A percentile compares a stretch with the other conserved stretches of the same genome.
Conservation (phyloP, 2,113 vertebrate species). For the Steatornis caripensis region DNA sequence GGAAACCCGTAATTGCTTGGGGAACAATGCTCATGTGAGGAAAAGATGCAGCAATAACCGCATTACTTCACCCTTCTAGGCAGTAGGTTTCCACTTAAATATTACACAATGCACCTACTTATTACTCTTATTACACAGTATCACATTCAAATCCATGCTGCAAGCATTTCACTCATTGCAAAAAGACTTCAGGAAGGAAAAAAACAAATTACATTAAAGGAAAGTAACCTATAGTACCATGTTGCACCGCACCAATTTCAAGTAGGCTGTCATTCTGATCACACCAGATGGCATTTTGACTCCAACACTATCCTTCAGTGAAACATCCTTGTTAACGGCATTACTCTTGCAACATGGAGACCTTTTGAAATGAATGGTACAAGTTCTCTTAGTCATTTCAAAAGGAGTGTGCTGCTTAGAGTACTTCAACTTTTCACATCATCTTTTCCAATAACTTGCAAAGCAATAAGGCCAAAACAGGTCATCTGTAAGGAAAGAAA, state of each 20-base stretch:
- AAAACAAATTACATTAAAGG: neutral
- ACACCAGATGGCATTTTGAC: neutral
- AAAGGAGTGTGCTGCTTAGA: neutral
- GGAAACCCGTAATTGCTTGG: neutral
- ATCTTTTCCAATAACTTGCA: neutral
- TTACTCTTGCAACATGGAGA: neutral
- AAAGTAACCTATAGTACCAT: neutral
- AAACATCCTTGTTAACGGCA: neutral
- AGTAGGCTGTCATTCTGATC: neutral
- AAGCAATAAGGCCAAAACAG: neutral
- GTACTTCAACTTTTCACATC: neutral
- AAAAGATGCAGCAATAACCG: neutral
- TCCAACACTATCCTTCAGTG: neutral
- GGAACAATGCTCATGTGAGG: neutral
- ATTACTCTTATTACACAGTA: constrained; percentile 21
- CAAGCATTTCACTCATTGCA: neutral
- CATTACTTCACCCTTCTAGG: neutral
- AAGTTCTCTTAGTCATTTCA: neutral
- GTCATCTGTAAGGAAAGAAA: neutral
- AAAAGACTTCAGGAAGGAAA: neutral
- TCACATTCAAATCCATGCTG: neutral
- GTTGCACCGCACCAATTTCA: neutral
- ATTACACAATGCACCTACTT: neutral
- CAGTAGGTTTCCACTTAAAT: neutral
- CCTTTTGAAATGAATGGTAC: neutral